Evolutionary conservation across 2,888 invertebrate genomes (phyloP), one percentile per base, ranked within the genome.

Genomic region (Adineta ricciae): DNA sequence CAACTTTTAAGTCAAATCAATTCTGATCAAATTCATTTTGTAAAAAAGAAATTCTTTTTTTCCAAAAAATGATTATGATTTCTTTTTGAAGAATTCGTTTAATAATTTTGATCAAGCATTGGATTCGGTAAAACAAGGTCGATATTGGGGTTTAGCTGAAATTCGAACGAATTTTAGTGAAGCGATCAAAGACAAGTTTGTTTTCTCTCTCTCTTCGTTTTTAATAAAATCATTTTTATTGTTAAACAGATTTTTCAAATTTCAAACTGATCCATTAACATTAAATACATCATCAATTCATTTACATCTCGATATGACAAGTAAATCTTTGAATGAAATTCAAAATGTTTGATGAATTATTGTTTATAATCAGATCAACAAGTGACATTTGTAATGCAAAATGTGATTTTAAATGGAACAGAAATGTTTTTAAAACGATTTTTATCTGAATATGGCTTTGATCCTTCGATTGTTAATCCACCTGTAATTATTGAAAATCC

Each of bases 271-370:
- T 78, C 78, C 78, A 78, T 11, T 41, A 11, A 78, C 78, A 1
- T 41, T 38, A 78, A 41, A 78, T 41, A 94, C 94, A 87, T 95
- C 95, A 83, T 95, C 95, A 89, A 93, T 96, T 86, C 93, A 94
- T 88, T 94, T 96, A 84, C 95, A 95, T 94, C 93, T 96, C 86
- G 96, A 96, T 90, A 95, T 96, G 94, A 95, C 95, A 88, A 96
- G 95, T 96, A 89, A 92, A 92, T 90, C 83, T 83, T 82, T 21
- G 52, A 41, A 8, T 32, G 2, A 41, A 36, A 52, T n/a, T n/a
- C n/a, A 19, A 54, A 54, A 54, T 54, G 4, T 21, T 27, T n/a
- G n/a, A n/a, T 73, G 8, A 24, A 21, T 56, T n/a, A 24, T 5
- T 11, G 24, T 78, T 0, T 78, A 1, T 41, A 41, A 24, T 38